Conservation (phyloP, 2,113 vertebrate species). For the Psittacus erithacus region DNA sequence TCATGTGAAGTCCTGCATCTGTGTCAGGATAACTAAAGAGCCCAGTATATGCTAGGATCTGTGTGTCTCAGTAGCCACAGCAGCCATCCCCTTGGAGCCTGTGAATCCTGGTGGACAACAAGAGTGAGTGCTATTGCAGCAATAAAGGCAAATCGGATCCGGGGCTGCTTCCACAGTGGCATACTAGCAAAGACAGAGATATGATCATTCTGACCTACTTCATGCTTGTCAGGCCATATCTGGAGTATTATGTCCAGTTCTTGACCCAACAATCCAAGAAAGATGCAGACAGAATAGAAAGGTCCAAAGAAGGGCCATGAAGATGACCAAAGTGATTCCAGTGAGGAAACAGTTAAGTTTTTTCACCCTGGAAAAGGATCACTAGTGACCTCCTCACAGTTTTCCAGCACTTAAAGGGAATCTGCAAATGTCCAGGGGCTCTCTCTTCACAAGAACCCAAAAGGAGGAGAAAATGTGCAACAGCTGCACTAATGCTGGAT, state of each 20-base stretch:
- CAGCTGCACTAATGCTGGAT: neutral
- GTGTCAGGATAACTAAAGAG: neutral
- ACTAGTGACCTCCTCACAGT: too few species aligned
- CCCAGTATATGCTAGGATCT: accelerated
- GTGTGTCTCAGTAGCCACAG: neutral
- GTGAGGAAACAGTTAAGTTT: neutral
- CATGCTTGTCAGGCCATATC: accelerated
- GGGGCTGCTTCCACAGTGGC: neutral
- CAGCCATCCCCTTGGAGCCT: accelerated
- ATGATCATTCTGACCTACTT: neutral
- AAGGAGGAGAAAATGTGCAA: neutral
- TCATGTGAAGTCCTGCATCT: neutral
- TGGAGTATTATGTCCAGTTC: neutral
- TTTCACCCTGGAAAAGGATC: neutral
- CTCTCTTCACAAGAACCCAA: neutral
- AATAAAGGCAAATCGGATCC: neutral
- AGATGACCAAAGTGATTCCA: neutral
- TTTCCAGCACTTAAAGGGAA: neutral
- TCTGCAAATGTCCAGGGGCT: neutral
- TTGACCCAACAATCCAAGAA: neutral
- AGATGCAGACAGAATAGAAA: neutral
- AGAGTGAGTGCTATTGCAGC: accelerated
- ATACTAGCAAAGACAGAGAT: neutral
- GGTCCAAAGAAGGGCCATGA: neutral
- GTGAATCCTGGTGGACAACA: neutral